phyloP scores from a whole-genome alignment of 2,797 vertebrate species.

The Falco rusticolus region DNA sequence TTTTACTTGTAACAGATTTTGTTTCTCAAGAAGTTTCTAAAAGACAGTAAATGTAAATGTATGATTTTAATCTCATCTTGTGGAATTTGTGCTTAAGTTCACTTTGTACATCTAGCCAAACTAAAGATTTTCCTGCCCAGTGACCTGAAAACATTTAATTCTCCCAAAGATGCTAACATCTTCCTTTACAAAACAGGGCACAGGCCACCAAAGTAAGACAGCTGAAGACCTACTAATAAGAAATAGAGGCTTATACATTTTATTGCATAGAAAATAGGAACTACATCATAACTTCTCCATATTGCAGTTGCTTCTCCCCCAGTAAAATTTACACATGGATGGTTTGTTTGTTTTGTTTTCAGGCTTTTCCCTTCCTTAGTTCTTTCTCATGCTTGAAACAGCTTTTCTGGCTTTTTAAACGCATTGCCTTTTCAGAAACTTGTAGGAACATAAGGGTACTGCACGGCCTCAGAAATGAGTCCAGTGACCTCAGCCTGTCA shows the following conservation, averaged over 20 bases:
- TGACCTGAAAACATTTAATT: conserved; percentile 32
- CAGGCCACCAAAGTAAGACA: neutral
- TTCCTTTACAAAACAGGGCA: neutral
- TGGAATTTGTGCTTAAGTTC: neutral
- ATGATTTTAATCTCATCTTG: conserved; percentile 13
- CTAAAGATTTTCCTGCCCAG: conserved; percentile 26
- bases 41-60: neutral
- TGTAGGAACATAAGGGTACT: neutral
- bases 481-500: neutral
- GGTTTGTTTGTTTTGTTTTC: neutral
- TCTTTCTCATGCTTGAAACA: neutral
- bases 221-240: neutral
- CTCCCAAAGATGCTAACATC: neutral
- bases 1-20: conserved; percentile 4
- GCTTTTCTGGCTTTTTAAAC: neutral
- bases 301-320: neutral
- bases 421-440: neutral
- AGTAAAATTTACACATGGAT: neutral
- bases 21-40: neutral
- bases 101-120: conserved; percentile 44
- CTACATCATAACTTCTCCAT: neutral
- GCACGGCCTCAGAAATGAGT: neutral
- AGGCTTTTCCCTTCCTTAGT: neutral
- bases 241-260: neutral
- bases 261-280: neutral